Evolutionary conservation across 2,888 invertebrate species (phyloP), one percentile per base, ranked within the genome.

Genomic region (Tanytarsus gracilentus): DNA sequence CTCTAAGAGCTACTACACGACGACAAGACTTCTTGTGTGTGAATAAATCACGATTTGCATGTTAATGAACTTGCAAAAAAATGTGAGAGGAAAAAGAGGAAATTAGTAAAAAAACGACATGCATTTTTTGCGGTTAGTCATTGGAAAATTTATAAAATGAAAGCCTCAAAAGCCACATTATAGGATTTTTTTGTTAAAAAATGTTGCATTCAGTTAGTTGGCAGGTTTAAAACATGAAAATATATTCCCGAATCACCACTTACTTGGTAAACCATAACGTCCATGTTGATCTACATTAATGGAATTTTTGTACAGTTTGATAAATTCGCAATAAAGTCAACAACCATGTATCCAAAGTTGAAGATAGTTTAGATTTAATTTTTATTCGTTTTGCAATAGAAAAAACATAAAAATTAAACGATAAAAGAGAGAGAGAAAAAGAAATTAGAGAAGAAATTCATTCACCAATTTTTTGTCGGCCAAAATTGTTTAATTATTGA

Each of bases 21-120:
- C 23, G 1, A 8, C 44, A 44, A 23, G 23, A 44, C 18, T n/a
- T n/a, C 1, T n/a, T 6, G 16, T 14, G 11, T 33, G 61, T 62
- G 30, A 56, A 55, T 40, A 63, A 62, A 63, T 61, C 61, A 63
- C 62, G 62, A 63, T 53, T 55, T 40, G 25, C 27, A 55, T 55
- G 55, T 44, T 58, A 44, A 44, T 58, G 48, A 58, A 33, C 58
- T 48, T 58, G 14, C 29, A 29, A 30, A 8, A 9, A 44, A 44
- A 44, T 14, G 16, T 11, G 33, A 9, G n/a, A 44, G 44, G 11
- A 44, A 18, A 18, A 44, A 16, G 40, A 40, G 23, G 23, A 50
- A 50, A 50, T 29, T 29, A 26, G 27, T 29, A 27, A 25, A 23
- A 39, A 11, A 36, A 36, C 36, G 36, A 53, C 53, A 53, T 53